A percentile compares a stretch with the other conserved stretches of the same genome.
Conservation (phyloP, 1,140 invertebrate species). For the Achroia grisella region DNA sequence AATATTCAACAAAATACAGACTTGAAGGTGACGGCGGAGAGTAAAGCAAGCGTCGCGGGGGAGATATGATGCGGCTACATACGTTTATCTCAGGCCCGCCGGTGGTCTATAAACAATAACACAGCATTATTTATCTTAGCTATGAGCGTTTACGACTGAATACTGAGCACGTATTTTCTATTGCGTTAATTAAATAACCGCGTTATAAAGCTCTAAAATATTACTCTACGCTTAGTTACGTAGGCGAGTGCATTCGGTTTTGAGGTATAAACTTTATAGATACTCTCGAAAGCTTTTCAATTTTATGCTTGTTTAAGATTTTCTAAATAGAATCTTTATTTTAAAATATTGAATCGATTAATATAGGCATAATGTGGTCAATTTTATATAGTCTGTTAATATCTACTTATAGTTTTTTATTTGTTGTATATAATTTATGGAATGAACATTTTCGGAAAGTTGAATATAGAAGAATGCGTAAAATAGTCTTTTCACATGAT, state of each 20-base stretch:
- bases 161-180: constrained; percentile 18
- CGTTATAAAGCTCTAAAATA: constrained; percentile 14
- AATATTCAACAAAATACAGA: constrained; percentile 61
- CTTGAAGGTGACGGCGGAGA: constrained; percentile 30
- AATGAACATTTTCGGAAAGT: constrained; percentile 2
- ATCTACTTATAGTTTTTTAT: background rate
- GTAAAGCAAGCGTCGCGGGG: constrained; percentile 48
- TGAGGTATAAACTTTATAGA: no score
- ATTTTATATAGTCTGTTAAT: no score
- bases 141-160: constrained; percentile 37
- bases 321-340: no score
- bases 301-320: no score
- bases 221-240: background rate
- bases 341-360: no score
- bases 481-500: constrained; percentile 33
- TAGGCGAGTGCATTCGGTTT: no score
- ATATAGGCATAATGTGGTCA: no score
- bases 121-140: constrained; percentile 46
- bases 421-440: background rate
- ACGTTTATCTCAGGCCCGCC: constrained; percentile 17
- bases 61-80: constrained; percentile 25
- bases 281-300: no score
- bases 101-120: constrained; percentile 67
- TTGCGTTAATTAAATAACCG: constrained; percentile 31
- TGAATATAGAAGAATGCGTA: no score